phyloP scores from a whole-genome alignment of 2,797 vertebrate genomes.

The Atherinosoma microstoma region DNA sequence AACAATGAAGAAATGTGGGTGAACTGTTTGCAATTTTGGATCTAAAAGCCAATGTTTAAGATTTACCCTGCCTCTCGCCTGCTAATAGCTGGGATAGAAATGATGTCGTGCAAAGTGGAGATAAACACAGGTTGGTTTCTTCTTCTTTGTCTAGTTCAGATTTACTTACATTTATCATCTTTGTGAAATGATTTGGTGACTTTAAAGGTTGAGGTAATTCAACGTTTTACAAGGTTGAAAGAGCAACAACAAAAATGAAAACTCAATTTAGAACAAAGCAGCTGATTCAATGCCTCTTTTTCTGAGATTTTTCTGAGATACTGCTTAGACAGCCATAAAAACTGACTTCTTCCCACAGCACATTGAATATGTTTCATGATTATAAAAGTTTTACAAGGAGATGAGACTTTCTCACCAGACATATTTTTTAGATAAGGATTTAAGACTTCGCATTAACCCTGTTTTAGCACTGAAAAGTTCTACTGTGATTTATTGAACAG shows the following conservation, averaged over 20 bases:
- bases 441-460: neutral
- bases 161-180: neutral
- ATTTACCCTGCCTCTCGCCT: neutral
- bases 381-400: neutral
- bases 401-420: neutral
- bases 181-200: neutral
- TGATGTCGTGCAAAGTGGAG: neutral
- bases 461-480: neutral
- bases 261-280: neutral
- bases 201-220: neutral
- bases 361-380: neutral
- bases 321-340: neutral
- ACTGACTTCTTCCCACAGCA: neutral
- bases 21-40: neutral
- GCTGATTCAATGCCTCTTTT: neutral
- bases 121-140: conserved; percentile 1
- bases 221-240: neutral
- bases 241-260: neutral
- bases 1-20: conserved; percentile 1
- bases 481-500: neutral
- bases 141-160: neutral
- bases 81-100: neutral
- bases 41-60: neutral
- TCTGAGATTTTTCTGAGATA: neutral
- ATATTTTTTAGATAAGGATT: neutral